Conservation (phyloP, 2,888 invertebrate species). For the Zaprionus obscuricornis region DNA sequence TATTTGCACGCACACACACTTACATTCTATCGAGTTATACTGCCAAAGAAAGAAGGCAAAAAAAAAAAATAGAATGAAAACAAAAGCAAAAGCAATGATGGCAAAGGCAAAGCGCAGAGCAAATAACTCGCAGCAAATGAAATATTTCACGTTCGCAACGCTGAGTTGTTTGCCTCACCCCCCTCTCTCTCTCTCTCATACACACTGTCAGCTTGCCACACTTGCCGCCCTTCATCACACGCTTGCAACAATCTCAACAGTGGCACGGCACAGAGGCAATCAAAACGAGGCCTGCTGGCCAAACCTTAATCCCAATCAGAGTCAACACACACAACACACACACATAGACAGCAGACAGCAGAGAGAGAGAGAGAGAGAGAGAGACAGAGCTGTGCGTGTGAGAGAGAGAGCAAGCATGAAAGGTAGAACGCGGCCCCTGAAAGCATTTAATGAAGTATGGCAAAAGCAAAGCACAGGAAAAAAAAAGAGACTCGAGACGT, state of each 20-base stretch:
- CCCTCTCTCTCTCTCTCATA: no score
- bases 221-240: background rate
- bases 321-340: slow-evolving; percentile 51
- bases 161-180: no score
- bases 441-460: slow-evolving; percentile 73
- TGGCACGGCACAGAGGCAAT: slow-evolving; percentile 66
- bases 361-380: background rate
- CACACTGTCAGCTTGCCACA: no score
- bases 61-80: slow-evolving; percentile 30
- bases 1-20: no score
- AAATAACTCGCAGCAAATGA: slow-evolving; percentile 75
- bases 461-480: slow-evolving; percentile 45
- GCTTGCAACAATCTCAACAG: slow-evolving; percentile 27
- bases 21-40: slow-evolving; percentile 39
- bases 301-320: slow-evolving; percentile 77
- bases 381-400: slow-evolving; percentile 36
- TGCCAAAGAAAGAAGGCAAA: slow-evolving; percentile 1
- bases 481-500: background rate
- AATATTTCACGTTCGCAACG: slow-evolving; percentile 64
- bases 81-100: no score
- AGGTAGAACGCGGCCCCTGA: slow-evolving; percentile 29
- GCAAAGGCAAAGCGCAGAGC: slow-evolving; percentile 51
- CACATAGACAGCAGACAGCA: slow-evolving; percentile 2
- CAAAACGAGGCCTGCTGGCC: slow-evolving; percentile 66
- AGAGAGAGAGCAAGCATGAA: slow-evolving; percentile 42